A percentile compares a stretch with the other conserved stretches of the same genome.
phyloP scores from a whole-genome alignment of 2,888 invertebrate genomes.

The Hoplodrina ambigua region DNA sequence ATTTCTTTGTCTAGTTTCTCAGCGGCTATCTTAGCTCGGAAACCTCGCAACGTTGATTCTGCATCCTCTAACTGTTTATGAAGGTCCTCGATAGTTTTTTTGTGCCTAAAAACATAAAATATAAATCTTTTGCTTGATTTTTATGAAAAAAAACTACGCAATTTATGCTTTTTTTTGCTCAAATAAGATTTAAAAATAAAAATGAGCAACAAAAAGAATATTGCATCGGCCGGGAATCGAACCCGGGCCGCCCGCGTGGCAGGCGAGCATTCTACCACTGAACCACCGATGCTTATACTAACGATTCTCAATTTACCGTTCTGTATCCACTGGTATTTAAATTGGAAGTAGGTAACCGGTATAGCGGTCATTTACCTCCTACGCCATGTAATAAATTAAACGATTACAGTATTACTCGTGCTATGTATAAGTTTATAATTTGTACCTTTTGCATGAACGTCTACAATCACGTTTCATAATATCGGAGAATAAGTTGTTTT shows the following conservation, averaged over 20 bases:
- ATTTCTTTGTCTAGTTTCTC: constrained; percentile 86
- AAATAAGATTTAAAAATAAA: constrained; percentile 15
- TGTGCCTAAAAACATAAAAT: constrained; percentile 73
- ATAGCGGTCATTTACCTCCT: constrained; percentile 17
- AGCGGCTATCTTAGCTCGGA: constrained; percentile 84
- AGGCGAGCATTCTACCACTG: constrained; percentile 91
- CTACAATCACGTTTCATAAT: background rate
- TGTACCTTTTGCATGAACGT: background rate
- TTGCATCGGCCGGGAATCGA: constrained; percentile 90
- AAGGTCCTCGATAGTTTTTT: constrained; percentile 83
- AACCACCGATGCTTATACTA: constrained; percentile 87
- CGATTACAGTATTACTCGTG: background rate
- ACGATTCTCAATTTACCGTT: background rate
- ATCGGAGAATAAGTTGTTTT: background rate
- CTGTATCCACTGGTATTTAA: background rate
- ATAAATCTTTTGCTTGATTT: background rate
- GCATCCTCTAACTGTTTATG: constrained; percentile 87
- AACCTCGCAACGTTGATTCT: constrained; percentile 81
- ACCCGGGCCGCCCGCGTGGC: constrained; percentile 90
- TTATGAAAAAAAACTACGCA: background rate
- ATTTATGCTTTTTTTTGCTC: background rate
- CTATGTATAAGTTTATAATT: background rate
- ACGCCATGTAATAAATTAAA: background rate
- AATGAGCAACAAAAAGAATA: constrained; percentile 64
- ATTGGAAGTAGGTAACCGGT: background rate